These are phyloP conservation scores for Mellivora capensis DNA, from an alignment of 2,113 vertebrate species.

Conservation along the genomic window DNA sequence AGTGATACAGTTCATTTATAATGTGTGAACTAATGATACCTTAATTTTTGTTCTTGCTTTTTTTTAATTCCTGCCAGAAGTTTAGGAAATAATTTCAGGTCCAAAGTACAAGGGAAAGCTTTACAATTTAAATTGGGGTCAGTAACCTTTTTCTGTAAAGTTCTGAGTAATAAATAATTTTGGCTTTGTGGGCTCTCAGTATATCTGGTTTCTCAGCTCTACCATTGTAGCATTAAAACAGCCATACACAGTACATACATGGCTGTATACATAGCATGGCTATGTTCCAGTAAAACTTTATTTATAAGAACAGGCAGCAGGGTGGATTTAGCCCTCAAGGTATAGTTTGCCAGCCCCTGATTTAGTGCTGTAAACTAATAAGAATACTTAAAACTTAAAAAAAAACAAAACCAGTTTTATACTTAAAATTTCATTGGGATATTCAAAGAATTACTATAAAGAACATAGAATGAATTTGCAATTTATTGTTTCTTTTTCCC, in stretches of 20 bases:
- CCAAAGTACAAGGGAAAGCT: neutral
- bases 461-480: slow-evolving; percentile 5
- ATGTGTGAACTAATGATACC: neutral
- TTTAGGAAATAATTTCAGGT: slow-evolving; percentile 19
- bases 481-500: slow-evolving; percentile 21
- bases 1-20: neutral
- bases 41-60: neutral
- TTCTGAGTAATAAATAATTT: neutral
- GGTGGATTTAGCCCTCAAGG: neutral
- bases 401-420: neutral
- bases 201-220: neutral
- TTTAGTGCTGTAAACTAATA: neutral
- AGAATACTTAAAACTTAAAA: neutral
- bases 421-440: slow-evolving; percentile 31
- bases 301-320: neutral
- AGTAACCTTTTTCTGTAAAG: neutral
- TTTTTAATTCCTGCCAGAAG: neutral
- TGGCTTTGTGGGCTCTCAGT: neutral
- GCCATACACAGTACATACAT: neutral
- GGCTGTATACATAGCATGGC: neutral
- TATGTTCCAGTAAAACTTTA: neutral
- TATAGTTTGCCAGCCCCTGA: neutral
- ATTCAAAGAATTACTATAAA: neutral
- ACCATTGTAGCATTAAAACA: neutral
- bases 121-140: neutral